Conservation (phyloP, 1,140 invertebrate genomes). For the Cherax quadricarinatus region DNA sequence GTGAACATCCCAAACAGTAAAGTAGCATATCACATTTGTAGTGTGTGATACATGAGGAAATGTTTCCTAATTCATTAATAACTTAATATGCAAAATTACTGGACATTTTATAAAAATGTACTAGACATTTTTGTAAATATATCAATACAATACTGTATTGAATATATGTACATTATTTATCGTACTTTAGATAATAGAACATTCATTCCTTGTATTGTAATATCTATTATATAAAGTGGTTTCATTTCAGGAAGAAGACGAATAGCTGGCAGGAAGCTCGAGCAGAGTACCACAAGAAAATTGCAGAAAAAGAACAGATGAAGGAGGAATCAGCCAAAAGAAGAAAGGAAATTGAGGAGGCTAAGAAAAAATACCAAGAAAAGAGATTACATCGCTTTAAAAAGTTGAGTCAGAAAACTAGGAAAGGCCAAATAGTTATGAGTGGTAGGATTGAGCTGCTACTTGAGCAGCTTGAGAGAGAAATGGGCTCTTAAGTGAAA, state of each 20-base stretch:
- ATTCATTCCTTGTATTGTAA: too few species aligned
- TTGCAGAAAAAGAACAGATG: slow-evolving; percentile 80
- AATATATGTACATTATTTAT: too few species aligned
- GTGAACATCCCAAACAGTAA: too few species aligned
- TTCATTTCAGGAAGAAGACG: slow-evolving; percentile 51
- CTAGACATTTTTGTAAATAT: too few species aligned
- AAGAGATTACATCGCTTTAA: slow-evolving; percentile 83
- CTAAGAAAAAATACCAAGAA: slow-evolving; percentile 82
- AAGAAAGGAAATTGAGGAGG: slow-evolving; percentile 76
- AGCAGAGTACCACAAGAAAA: slow-evolving; percentile 79
- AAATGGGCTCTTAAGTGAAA: neutral
- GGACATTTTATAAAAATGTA: too few species aligned
- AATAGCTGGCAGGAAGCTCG: slow-evolving; percentile 77
- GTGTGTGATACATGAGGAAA: too few species aligned
- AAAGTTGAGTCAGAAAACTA: slow-evolving; percentile 84
- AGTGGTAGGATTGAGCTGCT: slow-evolving; percentile 84
- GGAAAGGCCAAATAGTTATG: slow-evolving; percentile 88
- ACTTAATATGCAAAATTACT: too few species aligned
- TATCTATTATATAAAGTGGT: too few species aligned
- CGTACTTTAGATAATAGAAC: too few species aligned
- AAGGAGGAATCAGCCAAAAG: slow-evolving; percentile 80
- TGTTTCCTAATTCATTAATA: too few species aligned
- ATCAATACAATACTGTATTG: too few species aligned
- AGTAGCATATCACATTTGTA: too few species aligned
- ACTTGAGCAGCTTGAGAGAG: slow-evolving; percentile 80